A percentile compares a stretch with the other conserved stretches of the same genome.
Conservation (phyloP, 53 echinoderm and acorn worm genomes). For the Paracentrotus lividus region DNA sequence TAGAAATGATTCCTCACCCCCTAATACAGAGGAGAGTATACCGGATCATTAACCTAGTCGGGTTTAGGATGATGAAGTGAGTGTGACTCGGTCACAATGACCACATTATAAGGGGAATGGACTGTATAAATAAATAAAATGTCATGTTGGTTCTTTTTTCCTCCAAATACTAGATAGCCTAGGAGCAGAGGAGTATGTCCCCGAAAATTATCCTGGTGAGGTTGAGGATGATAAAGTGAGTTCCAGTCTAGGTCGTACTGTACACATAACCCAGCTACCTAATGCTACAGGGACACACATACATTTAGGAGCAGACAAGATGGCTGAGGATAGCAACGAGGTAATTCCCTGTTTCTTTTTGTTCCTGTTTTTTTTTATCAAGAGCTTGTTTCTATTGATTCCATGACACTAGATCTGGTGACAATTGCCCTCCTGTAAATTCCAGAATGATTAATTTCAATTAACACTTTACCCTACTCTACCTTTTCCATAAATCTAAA, state of each 20-base stretch:
- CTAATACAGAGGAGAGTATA: background rate
- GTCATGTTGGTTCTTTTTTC: no score
- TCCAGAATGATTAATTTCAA: no score
- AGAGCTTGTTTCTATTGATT: no score
- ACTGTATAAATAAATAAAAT: no score
- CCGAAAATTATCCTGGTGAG: conserved; percentile 33
- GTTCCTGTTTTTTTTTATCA: no score
- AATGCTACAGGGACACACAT: background rate
- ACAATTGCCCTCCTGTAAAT: no score
- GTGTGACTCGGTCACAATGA: background rate
- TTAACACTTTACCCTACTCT: no score
- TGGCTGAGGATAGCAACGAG: background rate
- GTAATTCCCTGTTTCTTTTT: no score
- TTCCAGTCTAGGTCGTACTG: background rate
- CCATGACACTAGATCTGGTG: no score
- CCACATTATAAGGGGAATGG: no score
- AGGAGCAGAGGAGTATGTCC: background rate
- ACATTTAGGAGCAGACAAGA: background rate
- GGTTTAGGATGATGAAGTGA: background rate
- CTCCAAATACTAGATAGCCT: background rate
- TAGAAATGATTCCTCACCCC: no score
- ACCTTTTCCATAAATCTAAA: no score
- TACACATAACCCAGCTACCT: conserved; percentile 45
- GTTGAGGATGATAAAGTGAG: background rate
- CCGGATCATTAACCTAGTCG: conserved; percentile 27